Base-by-base conservation (phyloP, 2,797 vertebrate genomes). In the Salarias fasciatus region DNA sequence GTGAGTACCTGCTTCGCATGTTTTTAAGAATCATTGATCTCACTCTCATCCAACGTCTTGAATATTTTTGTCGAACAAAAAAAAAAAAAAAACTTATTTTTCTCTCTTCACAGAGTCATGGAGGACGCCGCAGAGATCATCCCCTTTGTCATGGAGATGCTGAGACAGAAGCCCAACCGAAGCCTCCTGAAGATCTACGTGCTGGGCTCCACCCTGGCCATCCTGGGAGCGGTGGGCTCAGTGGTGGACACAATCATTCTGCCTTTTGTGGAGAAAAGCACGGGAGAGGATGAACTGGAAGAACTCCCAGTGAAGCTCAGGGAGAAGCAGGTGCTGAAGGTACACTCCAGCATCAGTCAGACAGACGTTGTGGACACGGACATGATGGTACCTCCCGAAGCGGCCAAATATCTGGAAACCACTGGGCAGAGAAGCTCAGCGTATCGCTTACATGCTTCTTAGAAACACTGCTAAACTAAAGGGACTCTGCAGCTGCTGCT, bases 71-170 rank as follows among this genome's bases (percentile, higher is more conserved):
- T 31, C 59, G 2, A 48, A 5, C 8, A 8, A 63, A 9, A 12
- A 45, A 61, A 35, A 6, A 40, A 58, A 28, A 8, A 6, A 11
- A 14, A 15, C 48, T 4, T n/a, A n/a, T 44, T 3, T 8, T 77
- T 62, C 62, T 35, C 1, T 4, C 36, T 56, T 33, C 49, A 53
- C 62, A 90, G 77, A 59, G 30, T 36, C n/a, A 50, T 97, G 96
- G 94, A 95, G 51, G 90, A 82, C 11, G 78, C 95, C 49, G 89
- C 91, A 0, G 94, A 97, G 82, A 84, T 97, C 72, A 88, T 97
- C 60, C 95, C 94, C 4, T 97, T 98, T 3, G 93, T 93, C 40
- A 95, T 83, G 44, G 95, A 96, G 71, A 88, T 97, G 89, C 78
- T 96, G 49, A 80, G 82, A 63, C 93, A 93, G 89, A 92, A 79